These are phyloP conservation scores for Glyptemys insculpta DNA, from an alignment of 2,797 vertebrate species.

Conservation along the genomic window DNA sequence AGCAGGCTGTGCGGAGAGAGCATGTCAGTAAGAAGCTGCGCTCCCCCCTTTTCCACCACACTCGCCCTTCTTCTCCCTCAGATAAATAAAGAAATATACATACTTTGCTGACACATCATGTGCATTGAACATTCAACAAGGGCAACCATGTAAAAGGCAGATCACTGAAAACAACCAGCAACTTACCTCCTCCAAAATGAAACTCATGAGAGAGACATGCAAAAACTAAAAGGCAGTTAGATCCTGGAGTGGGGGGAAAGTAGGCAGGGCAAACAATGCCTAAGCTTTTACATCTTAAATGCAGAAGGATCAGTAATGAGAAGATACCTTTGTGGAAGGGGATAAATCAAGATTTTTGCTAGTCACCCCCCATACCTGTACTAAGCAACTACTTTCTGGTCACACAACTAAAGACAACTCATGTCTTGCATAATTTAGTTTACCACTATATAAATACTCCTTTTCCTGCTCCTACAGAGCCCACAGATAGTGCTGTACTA, in stretches of 20 bases:
- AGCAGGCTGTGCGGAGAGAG: neutral
- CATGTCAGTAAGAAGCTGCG: neutral
- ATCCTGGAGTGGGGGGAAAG: neutral
- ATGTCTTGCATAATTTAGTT: conserved; percentile 37
- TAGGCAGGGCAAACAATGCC: neutral
- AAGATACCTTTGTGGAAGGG: neutral
- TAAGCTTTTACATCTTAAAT: conserved; percentile 1
- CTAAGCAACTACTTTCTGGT: neutral
- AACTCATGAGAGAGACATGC: neutral
- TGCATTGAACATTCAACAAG: neutral
- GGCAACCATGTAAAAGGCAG: neutral
- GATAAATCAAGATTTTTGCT: neutral
- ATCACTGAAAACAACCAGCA: neutral
- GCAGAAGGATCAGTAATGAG: neutral
- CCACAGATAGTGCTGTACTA: conserved; percentile 44
- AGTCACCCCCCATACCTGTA: neutral
- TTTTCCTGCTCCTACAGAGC: conserved; percentile 44
- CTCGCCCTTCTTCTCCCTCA: neutral
- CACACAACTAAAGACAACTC: neutral
- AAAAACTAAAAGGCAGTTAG: neutral
- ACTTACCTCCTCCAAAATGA: neutral
- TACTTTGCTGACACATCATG: conserved; percentile 1
- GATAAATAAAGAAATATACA: rapidly evolving
- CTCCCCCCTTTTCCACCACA: neutral
- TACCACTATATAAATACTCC: conserved; percentile 32